Base-by-base conservation (phyloP, 2,113 vertebrate species). In the Leucopsar rothschildi region DNA sequence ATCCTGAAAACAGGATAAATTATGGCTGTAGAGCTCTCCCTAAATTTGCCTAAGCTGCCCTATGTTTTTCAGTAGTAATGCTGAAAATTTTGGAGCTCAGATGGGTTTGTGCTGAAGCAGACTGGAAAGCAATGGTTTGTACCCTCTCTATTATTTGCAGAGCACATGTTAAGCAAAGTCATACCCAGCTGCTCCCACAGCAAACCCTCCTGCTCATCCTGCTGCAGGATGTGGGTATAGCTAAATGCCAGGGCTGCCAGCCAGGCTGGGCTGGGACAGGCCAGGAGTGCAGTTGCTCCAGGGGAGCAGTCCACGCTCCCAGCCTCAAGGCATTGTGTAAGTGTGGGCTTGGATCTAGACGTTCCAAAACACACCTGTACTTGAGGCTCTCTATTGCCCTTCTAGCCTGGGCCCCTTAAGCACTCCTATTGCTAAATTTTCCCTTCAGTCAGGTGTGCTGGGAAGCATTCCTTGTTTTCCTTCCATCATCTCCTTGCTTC, bases 121-220 rank as follows among this genome's bases (percentile, higher is more conserved):
- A 92, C 4, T 78, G 56, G 55, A 91, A 89, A 94, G 72, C 44
- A 73, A 53, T 25, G 72, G 56, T 90, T 96, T 82, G 59, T 47
- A 56, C 53, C 22, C 59, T 63, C 82, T 76, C 39, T 90, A 7
- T 91, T 92, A 90, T 94, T 92, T 95, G 76, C 85, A 90, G 42
- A 60, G 56, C 76, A 82, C n/a, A 8, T 37, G 10, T 69, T 56
- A 88, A 85, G 45, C 47, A 80, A 91, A 94, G 94, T 70, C 44
- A 60, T 53, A 66, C 5, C 22, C 83, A 82, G 94, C 57, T 91
- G 75, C 27, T 92, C 40, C 78, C 39, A 59, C 40, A 88, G 77
- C 47, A 87, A 91, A 52, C 33, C 49, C 57, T 66, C 56, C 40
- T 11, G 11, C 53, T 45, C 86, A 39, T 66, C 60, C 40, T 3